Evolutionary conservation across 2,888 invertebrate genomes (phyloP), one percentile per base, ranked within the genome.

Genomic region (Corbicula japonica): DNA sequence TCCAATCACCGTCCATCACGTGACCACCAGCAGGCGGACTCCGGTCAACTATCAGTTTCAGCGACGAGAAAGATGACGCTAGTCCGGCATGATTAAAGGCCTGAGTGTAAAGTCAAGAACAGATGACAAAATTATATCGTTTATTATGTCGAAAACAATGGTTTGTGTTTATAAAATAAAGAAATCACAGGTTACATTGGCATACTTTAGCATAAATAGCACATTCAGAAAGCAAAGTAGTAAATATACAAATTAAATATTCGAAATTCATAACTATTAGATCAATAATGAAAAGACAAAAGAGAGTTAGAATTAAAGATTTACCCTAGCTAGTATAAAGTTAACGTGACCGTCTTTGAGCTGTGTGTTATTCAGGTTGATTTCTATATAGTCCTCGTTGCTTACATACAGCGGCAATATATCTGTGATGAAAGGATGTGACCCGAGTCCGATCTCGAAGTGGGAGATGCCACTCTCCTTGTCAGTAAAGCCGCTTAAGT

Each of bases 41-140:
- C 23, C 50, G 52, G 34, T 77, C 76, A 4, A 65, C 12, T 6
- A 54, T 28, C 21, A 71, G 54, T 18, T 15, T 12, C 8, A 6
- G 30, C 28, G 66, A 54, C 18, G 38, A 50, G 1, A 28, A 32
- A 21, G 10, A 12, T 18, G 71, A 61, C 2, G 30, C 2, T 28
- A 77, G 52, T n/a, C 68, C 71, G 0, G 76, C 76, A 23, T 54
- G 38, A 28, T 77, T 77, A 1, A 54, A 12, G 1, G 76, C 76
- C 76, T 77, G 35, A 48, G n/a, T n/a, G n/a, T n/a, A n/a, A n/a
- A n/a, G n/a, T n/a, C n/a, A n/a, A n/a, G n/a, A 63, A 30, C 15
- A 32, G 3, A 23, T 26, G 15, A 41, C 46, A 21, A 21, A 46
- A 46, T 18, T n/a, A n/a, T n/a, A 3, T 3, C 46, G 18, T n/a